Base-by-base conservation (phyloP, 2,797 vertebrate species). In the Halcyon leucocephala region DNA sequence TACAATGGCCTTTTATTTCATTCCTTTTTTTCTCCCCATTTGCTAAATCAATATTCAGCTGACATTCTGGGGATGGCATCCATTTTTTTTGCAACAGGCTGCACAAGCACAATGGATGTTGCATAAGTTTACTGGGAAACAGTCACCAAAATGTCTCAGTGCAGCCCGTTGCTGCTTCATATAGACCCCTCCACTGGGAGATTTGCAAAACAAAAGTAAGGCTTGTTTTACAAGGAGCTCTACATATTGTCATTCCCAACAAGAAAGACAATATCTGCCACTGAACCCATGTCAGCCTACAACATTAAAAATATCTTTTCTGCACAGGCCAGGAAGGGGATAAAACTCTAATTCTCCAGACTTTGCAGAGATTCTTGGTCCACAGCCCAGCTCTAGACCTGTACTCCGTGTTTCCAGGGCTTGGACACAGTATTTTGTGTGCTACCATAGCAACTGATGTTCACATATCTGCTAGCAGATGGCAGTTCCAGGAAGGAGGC, bases 381-480 rank as follows among this genome's bases (percentile, higher is more conserved):
- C 61, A 72, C 31, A 93, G 93, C 91, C 88, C 88, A 95, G 52
- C 72, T 93, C 81, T 74, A 95, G 94, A 78, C 90, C 93, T 66
- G 61, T 89, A 81, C 57, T 95, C 61, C 17, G 18, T 46, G 64
- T 78, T 97, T 95, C 81, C 78, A 80, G 78, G 78, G 41, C 87
- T 96, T 96, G 95, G 94, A 89, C 96, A 89, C 46, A 84, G 94
- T 87, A 91, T 90, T 97, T 92, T 76, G 61, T 87, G 79, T 73
- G 93, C 93, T 97, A 54, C 94, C 97, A 96, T 96, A 95, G 96
- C 94, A 97, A 95, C 95, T 92, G 93, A 87, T 85, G 91, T 65
- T 95, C 95, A 96, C 92, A 93, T 83, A 82, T 96, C 97, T 97
- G 89, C 93, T 97, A 96, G 93, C 91, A 97, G 95, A 97, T 95